A percentile compares a stretch with the other conserved stretches of the same genome.
phyloP scores from a whole-genome alignment of 1,140 invertebrate species.

The Parapsyche elsis region DNA sequence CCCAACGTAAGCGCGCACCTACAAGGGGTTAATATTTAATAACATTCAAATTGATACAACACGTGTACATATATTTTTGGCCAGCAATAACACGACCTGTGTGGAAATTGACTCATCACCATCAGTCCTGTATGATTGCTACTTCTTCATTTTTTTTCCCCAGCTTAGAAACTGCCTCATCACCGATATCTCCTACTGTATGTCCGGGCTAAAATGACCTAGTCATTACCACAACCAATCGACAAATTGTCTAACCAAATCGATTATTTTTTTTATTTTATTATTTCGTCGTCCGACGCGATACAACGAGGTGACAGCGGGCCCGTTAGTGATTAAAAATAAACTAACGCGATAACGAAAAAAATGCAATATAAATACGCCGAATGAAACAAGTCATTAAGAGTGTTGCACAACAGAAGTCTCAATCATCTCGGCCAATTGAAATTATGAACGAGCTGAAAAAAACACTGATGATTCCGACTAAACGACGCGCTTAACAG shows the following conservation, averaged over 20 bases:
- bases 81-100: too few relatives aligned
- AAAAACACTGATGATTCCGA: not conserved
- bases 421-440: constrained; percentile 31
- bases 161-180: not conserved
- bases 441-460: constrained; percentile 21
- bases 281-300: not conserved
- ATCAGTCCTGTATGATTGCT: too few relatives aligned
- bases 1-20: not conserved
- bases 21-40: constrained; percentile 31
- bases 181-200: constrained; percentile 22
- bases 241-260: constrained; percentile 55
- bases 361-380: not conserved
- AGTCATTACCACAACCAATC: constrained; percentile 54
- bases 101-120: too few relatives aligned
- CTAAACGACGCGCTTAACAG: not conserved
- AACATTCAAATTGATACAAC: constrained; percentile 16
- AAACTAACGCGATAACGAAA: not conserved
- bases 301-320: constrained; percentile 38
- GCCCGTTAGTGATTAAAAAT: constrained; percentile 25
- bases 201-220: constrained; percentile 10
- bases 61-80: not conserved
- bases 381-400: not conserved
- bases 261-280: constrained; percentile 51
- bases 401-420: constrained; percentile 26
- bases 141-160: too few relatives aligned